Evolutionary conservation across 2,113 vertebrate species (phyloP), one percentile per base, ranked within the genome.

Genomic region (human (Homo sapiens)): DNA sequence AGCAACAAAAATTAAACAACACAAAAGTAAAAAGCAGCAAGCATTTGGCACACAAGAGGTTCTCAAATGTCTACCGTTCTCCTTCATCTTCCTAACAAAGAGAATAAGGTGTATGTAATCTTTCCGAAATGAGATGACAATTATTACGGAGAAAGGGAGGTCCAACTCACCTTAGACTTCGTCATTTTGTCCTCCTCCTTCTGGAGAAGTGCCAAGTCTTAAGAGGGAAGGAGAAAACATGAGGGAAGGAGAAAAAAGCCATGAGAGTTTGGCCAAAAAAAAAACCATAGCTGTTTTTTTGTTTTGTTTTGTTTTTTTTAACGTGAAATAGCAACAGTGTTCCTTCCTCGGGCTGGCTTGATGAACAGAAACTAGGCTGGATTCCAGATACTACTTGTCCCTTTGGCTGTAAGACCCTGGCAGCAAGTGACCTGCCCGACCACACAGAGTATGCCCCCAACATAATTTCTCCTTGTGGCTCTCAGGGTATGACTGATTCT

Each of bases 91-190:
- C 48, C 86, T 38, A 40, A 88, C 50, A 73, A 89, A 68, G 22
- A 86, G 17, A 73, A 61, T 3, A 27, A 57, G 23, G 43, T 59
- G 32, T 32, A 27, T 38, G 14, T 66, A 16, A 52, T 13, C 6
- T 55, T 5, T 57, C 70, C 88, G 40, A 90, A 90, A 92, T n/a
- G 10, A 94, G 68, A 68, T 12, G 14, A 61, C 18, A 40, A 23
- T 59, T 66, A 61, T 93, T 90, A 75, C 10, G 35, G 20, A 84
- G 48, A 80, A 59, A 88, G 66, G 61, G 22, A 83, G 40, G 70
- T 20, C 38, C 35, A 32, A 81, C 97, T 97, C 70, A 97, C 97
- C 97, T 95, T 87, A 90, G 84, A 72, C 84, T 97, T 97, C 35
- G 90, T 96, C 97, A 97, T 97, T 52, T 2, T 93, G 64, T 86